Conservation (phyloP, 2,113 vertebrate species). For the Bos javanicus region DNA sequence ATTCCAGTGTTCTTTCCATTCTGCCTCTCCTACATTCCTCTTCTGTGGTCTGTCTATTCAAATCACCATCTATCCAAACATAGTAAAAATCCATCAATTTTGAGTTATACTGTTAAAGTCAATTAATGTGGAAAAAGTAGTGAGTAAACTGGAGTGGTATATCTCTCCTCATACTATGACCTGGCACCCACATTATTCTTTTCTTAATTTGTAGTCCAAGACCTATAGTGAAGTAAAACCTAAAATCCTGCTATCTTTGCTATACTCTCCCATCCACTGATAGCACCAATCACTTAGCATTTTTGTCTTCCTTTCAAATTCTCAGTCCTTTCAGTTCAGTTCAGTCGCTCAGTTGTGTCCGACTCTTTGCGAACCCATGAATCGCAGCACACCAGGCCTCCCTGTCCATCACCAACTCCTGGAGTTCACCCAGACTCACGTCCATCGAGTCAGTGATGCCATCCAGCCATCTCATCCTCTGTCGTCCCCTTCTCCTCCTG, state of each 20-base stretch:
- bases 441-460: too few species aligned
- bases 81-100: background rate
- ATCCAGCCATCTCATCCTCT: too few species aligned
- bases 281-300: background rate
- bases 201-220: background rate
- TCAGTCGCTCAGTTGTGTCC: too few species aligned
- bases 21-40: background rate
- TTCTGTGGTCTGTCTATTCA: background rate
- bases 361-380: too few species aligned
- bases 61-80: background rate
- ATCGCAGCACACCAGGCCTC: too few species aligned
- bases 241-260: background rate
- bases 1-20: background rate
- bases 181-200: background rate
- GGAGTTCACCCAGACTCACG: too few species aligned
- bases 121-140: background rate
- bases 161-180: background rate
- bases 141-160: background rate
- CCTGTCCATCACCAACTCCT: too few species aligned
- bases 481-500: too few species aligned
- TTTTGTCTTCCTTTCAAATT: conserved; percentile 16
- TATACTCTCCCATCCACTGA: background rate
- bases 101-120: background rate
- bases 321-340: background rate
- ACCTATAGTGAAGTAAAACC: background rate